A percentile compares a stretch with the other conserved stretches of the same genome.
Evolutionary conservation across 1,140 invertebrate genomes (phyloP).

Genomic region (Drosophila navojoa): DNA sequence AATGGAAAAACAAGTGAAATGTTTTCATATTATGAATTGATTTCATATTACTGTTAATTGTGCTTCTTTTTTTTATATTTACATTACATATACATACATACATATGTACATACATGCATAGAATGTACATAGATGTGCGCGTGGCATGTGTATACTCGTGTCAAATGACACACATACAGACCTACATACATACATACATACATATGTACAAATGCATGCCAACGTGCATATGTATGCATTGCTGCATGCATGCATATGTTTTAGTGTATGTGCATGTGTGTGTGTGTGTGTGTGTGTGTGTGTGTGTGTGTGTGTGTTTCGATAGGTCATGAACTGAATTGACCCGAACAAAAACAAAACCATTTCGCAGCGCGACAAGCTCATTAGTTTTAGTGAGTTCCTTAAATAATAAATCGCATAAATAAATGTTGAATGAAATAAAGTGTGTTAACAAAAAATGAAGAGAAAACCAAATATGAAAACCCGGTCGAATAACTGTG

Average conservation of each 20-base stretch:
- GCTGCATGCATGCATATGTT: background rate
- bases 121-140: no score
- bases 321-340: slow-evolving; percentile 78
- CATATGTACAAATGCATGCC: no score
- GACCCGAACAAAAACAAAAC: slow-evolving; percentile 64
- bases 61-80: background rate
- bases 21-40: slow-evolving; percentile 3
- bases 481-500: background rate
- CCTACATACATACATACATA: no score
- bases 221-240: background rate
- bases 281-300: slow-evolving; percentile 38
- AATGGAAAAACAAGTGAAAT: background rate
- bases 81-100: no score
- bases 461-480: background rate
- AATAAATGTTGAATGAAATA: background rate
- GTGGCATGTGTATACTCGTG: no score
- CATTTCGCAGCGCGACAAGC: slow-evolving; percentile 3
- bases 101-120: no score
- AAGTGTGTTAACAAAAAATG: background rate
- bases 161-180: no score
- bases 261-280: slow-evolving; percentile 19
- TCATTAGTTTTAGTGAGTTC: background rate
- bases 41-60: background rate
- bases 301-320: slow-evolving; percentile 43
- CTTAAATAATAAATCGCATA: background rate